A percentile compares a stretch with the other conserved stretches of the same genome.
These are phyloP conservation scores for Pseudorectes ferrugineus DNA, from an alignment of 2,113 vertebrate genomes.

Conservation along the genomic window DNA sequence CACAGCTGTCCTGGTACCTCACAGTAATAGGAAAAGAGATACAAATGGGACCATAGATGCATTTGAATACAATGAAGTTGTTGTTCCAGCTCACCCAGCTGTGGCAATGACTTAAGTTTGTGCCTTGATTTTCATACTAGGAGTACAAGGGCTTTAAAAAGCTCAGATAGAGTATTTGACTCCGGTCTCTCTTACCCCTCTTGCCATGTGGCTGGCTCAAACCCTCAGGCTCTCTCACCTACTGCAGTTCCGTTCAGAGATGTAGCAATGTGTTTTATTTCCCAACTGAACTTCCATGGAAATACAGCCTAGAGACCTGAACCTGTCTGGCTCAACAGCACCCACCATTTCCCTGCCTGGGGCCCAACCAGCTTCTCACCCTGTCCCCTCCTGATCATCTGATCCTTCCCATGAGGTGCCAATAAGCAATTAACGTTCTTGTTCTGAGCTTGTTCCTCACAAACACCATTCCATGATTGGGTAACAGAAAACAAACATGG, in stretches of 20 bases:
- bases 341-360: neutral
- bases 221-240: neutral
- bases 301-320: neutral
- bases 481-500: neutral
- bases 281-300: neutral
- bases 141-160: neutral
- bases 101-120: neutral
- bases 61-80: constrained; percentile 21
- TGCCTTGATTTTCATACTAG: neutral
- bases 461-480: neutral
- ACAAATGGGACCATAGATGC: neutral
- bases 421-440: neutral
- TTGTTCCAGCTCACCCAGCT: constrained; percentile 1
- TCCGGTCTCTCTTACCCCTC: neutral
- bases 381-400: neutral
- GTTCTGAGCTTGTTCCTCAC: neutral
- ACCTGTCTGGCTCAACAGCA: neutral
- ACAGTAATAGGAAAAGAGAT: neutral
- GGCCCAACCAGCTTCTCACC: neutral
- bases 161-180: no score
- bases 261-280: neutral
- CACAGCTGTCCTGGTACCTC: neutral
- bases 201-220: neutral
- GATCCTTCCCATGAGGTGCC: neutral
- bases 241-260: neutral